These are phyloP conservation scores for Lordiphosa andalusiaca DNA, from an alignment of 2,888 invertebrate genomes.

Conservation along the genomic window DNA sequence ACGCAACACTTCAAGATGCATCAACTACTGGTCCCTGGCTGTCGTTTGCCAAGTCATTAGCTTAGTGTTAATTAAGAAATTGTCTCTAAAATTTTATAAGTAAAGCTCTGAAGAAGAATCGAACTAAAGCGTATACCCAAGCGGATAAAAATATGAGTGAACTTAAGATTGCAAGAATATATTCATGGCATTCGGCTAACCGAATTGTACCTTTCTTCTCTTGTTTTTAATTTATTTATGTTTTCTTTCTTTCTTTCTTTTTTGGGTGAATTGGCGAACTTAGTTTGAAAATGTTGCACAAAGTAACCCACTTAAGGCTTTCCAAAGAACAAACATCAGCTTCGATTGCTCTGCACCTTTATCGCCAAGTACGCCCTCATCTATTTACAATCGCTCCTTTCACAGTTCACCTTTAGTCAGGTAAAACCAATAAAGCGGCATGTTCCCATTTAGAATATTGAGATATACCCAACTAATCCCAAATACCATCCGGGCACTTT, in stretches of 20 bases:
- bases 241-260: constrained; percentile 58
- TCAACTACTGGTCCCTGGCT: too few relatives aligned
- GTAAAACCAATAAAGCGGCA: constrained; percentile 65
- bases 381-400: constrained; percentile 80
- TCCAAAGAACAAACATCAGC: constrained; percentile 80
- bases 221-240: constrained; percentile 45
- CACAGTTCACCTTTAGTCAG: constrained; percentile 80
- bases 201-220: constrained; percentile 24
- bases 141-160: too few relatives aligned
- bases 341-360: constrained; percentile 81
- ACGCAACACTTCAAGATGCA: too few relatives aligned
- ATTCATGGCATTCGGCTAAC: constrained; percentile 1
- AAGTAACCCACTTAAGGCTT: constrained; percentile 80
- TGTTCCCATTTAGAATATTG: constrained; percentile 3
- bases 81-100: too few relatives aligned
- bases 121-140: too few relatives aligned
- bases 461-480: not conserved
- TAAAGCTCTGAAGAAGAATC: too few relatives aligned
- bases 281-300: constrained; percentile 81
- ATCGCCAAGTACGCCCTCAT: constrained; percentile 80
- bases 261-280: constrained; percentile 69
- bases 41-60: too few relatives aligned
- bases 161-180: constrained; percentile 6
- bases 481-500: constrained; percentile 7
- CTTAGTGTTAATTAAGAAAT: too few relatives aligned